Base-by-base conservation (phyloP, 2,797 vertebrate genomes). In the Cynodonichthys magdalenae region DNA sequence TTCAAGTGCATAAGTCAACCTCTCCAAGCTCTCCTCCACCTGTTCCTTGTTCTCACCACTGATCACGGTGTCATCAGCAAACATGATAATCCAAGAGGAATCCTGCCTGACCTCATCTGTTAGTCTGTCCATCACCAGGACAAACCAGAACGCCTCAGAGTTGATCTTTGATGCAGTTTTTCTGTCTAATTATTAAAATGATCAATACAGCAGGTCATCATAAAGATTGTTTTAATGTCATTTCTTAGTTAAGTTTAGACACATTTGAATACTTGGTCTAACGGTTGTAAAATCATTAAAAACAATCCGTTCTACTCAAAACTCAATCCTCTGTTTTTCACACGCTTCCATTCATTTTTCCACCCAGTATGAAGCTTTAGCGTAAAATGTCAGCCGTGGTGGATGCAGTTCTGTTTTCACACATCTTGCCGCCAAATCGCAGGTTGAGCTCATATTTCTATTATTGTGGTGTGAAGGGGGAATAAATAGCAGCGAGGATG, bases 401-500 rank as follows among this genome's bases (percentile, higher is more conserved):
- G 36, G 36, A 39, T 66, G 71, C 87, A 79, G 86, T 85, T 76
- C 71, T 53, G 69, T 82, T 90, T 85, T 85, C 79, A 62, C 85
- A 87, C 80, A 75, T 81, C 73, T 65, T 48, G 28, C 67, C 42
- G 61, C 49, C 71, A 76, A 76, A 76, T 81, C 42, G 15, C 74
- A 79, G 69, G 58, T 69, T 87, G 82, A 87, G 85, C 82, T 87
- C 83, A 79, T 75, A 19, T 75, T 71, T 70, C 82, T 88, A 79
- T 90, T 87, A 81, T 85, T 86, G 81, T 80, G 49, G 53, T 18
- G 62, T 20, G 54, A 45, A 24, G 18, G 78, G 73, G 81, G 81
- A 86, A 91, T 87, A 92, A 89, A 90, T 89, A 88, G 84, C 79
- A 47, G 70, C 39, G 63, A 61, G 71, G 79, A 73, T 80, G 79